Conservation (phyloP, 2,797 vertebrate species). For the Anomalospiza imberbis region DNA sequence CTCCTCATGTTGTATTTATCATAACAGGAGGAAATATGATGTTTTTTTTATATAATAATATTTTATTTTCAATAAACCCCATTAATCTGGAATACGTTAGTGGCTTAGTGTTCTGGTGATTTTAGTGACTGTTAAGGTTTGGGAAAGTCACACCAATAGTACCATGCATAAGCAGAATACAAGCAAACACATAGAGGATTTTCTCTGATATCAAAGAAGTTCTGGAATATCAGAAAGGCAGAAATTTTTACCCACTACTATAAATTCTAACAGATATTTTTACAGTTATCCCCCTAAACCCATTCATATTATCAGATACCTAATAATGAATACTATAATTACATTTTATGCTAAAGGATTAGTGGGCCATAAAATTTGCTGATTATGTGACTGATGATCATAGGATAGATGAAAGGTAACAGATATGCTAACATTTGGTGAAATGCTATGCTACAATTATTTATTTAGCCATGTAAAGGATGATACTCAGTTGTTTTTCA, state of each 20-base stretch:
- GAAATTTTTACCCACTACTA: background rate
- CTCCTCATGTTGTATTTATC: background rate
- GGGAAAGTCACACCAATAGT: background rate
- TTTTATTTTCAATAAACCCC: background rate
- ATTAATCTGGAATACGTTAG: background rate
- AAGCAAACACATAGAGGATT: background rate
- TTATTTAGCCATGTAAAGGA: background rate
- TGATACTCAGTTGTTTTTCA: background rate
- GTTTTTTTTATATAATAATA: background rate
- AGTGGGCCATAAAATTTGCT: background rate
- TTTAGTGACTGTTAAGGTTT: background rate
- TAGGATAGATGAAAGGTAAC: background rate
- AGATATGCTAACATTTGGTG: background rate
- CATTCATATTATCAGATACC: background rate
- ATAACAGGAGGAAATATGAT: background rate
- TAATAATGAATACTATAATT: background rate
- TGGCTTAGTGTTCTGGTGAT: background rate
- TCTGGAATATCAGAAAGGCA: background rate
- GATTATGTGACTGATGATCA: background rate
- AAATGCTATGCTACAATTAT: background rate
- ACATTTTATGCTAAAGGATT: background rate
- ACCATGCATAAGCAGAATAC: background rate
- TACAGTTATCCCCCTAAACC: background rate
- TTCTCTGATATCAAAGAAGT: background rate
- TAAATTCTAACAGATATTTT: background rate